These are phyloP conservation scores for Hanleya hanleyi DNA, from an alignment of 2,888 invertebrate genomes.

Conservation along the genomic window DNA sequence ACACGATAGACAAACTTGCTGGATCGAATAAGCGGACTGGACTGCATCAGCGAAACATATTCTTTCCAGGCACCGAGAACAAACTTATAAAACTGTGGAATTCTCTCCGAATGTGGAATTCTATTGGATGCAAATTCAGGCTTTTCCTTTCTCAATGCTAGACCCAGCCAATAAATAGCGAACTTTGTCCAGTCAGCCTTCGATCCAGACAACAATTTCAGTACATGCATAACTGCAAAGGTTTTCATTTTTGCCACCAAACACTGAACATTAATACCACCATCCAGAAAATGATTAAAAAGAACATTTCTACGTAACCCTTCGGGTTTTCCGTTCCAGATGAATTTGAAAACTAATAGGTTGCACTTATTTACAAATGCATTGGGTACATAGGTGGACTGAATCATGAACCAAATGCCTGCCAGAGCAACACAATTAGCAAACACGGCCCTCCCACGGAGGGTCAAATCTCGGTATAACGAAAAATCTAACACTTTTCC, in stretches of 20 bases:
- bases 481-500: background rate
- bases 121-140: background rate
- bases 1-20: background rate
- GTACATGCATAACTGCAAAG: background rate
- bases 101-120: background rate
- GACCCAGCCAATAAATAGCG: slow-evolving; percentile 6
- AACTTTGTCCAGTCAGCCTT: background rate
- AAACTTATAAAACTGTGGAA: background rate
- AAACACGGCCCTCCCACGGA: background rate
- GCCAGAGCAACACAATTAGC: background rate
- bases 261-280: background rate
- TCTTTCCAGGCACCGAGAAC: background rate
- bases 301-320: background rate
- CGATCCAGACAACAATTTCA: background rate
- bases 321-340: slow-evolving; percentile 4
- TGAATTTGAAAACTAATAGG: background rate
- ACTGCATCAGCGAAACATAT: background rate
- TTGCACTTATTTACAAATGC: background rate
- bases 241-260: background rate
- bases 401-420: background rate
- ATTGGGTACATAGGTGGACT: background rate
- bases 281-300: background rate
- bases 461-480: background rate
- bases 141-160: background rate
- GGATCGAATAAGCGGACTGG: background rate